A percentile compares a stretch with the other conserved stretches of the same genome.
Conservation (phyloP, 2,888 invertebrate genomes). For the Archaeoteleia sp. region DNA sequence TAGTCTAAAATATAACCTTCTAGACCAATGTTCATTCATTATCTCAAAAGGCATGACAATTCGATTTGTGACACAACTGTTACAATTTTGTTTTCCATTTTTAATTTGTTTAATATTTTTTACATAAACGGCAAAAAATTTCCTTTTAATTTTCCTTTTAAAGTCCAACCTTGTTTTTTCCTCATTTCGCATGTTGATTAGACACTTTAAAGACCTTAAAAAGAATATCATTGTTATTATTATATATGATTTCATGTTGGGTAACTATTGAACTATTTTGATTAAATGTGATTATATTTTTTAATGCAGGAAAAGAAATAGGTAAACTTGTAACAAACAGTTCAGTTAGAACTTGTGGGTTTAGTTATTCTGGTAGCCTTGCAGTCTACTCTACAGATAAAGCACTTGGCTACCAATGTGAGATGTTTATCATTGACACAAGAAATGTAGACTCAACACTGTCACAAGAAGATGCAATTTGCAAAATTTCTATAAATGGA, state of each 20-base stretch:
- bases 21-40: too few species aligned
- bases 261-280: conserved; percentile 3
- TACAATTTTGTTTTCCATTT: conserved; percentile 15
- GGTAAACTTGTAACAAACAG: conserved; percentile 88
- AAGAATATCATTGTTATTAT: background rate
- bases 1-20: too few species aligned
- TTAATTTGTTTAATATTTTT: conserved; percentile 9
- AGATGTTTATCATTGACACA: conserved; percentile 91
- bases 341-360: conserved; percentile 93
- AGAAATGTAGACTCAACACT: conserved; percentile 84
- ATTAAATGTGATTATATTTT: conserved; percentile 5
- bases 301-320: conserved; percentile 80
- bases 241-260: too few species aligned
- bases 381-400: conserved; percentile 95
- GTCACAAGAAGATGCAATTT: conserved; percentile 82
- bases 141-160: too few species aligned
- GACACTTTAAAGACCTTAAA: too few species aligned
- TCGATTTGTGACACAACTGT: too few species aligned
- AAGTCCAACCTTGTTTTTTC: too few species aligned
- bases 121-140: too few species aligned
- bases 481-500: conserved; percentile 86
- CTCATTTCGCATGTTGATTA: too few species aligned
- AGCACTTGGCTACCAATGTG: conserved; percentile 92
- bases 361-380: conserved; percentile 94
- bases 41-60: too few species aligned